phyloP scores from a whole-genome alignment of 2,113 vertebrate species.

The Lonchura striata region DNA sequence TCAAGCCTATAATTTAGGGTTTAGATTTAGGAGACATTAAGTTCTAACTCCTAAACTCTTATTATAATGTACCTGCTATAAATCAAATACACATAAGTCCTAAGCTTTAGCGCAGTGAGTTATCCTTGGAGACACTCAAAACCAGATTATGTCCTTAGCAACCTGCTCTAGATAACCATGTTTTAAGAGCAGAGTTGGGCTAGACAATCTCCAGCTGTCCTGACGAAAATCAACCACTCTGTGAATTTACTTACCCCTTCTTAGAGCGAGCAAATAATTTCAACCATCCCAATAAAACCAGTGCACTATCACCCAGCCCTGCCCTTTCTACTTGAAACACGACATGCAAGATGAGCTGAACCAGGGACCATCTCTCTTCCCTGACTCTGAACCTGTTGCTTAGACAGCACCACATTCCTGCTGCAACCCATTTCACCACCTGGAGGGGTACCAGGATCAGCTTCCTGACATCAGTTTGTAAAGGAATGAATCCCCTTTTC shows the following conservation, averaged over 20 bases:
- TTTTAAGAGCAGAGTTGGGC: not conserved
- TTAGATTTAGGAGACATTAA: not conserved
- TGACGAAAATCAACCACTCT: not conserved
- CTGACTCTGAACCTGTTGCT: not conserved
- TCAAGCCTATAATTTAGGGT: not conserved
- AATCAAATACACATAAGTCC: not conserved
- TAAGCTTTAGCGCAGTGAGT: not conserved
- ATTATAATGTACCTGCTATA: not conserved
- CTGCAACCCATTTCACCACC: too few relatives aligned
- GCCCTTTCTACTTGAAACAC: not conserved
- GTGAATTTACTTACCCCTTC: not conserved
- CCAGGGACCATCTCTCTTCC: not conserved
- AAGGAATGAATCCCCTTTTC: too few relatives aligned
- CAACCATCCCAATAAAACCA: not conserved
- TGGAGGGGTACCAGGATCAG: fast-evolving
- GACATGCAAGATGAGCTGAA: not conserved
- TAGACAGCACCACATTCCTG: not conserved
- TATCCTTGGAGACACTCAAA: not conserved
- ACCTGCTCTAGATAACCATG: not conserved
- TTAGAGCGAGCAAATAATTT: not conserved
- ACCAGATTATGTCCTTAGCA: not conserved
- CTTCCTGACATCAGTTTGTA: fast-evolving
- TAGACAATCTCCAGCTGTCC: not conserved
- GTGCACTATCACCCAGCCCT: not conserved
- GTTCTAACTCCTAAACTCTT: not conserved